A percentile compares a stretch with the other conserved stretches of the same genome.
Evolutionary conservation across 2,113 vertebrate species (phyloP).

Genomic region (Mustela nigripes): DNA sequence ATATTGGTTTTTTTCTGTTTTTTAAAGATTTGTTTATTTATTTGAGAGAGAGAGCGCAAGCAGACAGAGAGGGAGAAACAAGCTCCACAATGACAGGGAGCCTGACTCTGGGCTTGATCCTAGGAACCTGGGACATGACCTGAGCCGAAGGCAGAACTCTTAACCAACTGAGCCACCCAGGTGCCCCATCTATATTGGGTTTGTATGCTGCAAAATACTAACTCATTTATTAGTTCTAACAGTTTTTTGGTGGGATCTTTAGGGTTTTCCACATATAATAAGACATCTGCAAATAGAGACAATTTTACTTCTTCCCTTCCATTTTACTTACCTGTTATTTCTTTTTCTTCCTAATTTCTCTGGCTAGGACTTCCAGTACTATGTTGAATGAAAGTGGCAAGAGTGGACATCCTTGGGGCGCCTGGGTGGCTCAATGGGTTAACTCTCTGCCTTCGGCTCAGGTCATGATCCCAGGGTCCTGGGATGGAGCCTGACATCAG

Average conservation of each 20-base stretch:
- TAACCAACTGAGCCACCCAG: too few relatives aligned
- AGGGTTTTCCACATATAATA: not conserved
- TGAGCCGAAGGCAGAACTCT: too few relatives aligned
- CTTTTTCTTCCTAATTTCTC: not conserved
- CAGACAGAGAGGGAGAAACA: too few relatives aligned
- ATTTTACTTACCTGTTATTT: not conserved
- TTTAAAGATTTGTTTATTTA: too few relatives aligned
- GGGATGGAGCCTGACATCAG: too few relatives aligned
- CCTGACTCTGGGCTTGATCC: too few relatives aligned
- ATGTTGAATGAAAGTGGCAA: not conserved
- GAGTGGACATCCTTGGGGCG: not conserved
- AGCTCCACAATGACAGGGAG: too few relatives aligned
- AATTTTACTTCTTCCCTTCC: not conserved
- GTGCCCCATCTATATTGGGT: not conserved
- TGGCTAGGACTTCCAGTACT: not conserved
- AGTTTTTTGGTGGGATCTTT: not conserved
- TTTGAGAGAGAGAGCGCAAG: too few relatives aligned
- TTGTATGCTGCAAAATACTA: not conserved
- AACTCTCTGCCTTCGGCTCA: too few relatives aligned
- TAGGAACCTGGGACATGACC: too few relatives aligned
- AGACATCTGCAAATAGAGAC: not conserved
- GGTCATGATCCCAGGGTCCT: too few relatives aligned
- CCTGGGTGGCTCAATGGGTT: too few relatives aligned
- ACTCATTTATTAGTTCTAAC: not conserved
- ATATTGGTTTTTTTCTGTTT: not conserved